These are phyloP conservation scores for Phyllotreta cruciferae DNA, from an alignment of 2,888 invertebrate genomes.

Conservation along the genomic window DNA sequence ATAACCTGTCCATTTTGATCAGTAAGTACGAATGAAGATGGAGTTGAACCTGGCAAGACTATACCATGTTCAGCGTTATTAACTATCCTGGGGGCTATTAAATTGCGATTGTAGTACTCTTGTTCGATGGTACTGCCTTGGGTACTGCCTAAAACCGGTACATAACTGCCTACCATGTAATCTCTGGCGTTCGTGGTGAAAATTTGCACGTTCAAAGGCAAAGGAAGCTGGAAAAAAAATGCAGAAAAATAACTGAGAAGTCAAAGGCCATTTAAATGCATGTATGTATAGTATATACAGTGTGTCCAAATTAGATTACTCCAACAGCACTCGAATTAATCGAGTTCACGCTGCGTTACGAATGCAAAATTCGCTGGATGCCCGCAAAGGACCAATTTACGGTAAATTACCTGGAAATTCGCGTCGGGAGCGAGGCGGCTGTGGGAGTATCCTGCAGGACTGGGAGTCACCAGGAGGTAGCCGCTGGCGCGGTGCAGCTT, in stretches of 20 bases:
- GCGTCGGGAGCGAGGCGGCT: constrained; percentile 30
- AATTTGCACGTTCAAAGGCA: constrained; percentile 45
- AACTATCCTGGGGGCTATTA: constrained; percentile 40
- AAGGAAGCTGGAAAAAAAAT: constrained; percentile 23
- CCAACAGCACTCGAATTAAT: constrained; percentile 8
- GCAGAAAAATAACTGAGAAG: too few relatives aligned
- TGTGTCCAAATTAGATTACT: constrained; percentile 1
- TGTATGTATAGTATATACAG: not conserved
- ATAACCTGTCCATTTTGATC: constrained; percentile 38
- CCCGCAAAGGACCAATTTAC: constrained; percentile 6
- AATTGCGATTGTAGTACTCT: constrained; percentile 36
- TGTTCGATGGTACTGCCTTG: constrained; percentile 29
- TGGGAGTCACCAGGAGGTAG: constrained; percentile 24
- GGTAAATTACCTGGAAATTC: constrained; percentile 38
- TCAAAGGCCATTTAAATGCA: too few relatives aligned
- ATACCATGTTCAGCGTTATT: constrained; percentile 38
- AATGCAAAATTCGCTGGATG: too few relatives aligned
- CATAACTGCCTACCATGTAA: constrained; percentile 43
- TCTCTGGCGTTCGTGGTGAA: constrained; percentile 45
- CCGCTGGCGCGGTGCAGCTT: too few relatives aligned
- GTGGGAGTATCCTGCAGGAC: constrained; percentile 27
- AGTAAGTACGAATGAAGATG: constrained; percentile 35
- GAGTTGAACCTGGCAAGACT: constrained; percentile 30
- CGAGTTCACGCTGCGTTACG: not conserved
- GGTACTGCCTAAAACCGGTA: constrained; percentile 42